Evolutionary conservation across 2,888 invertebrate genomes (phyloP), one percentile per base, ranked within the genome.

Genomic region (Acanthosepion pharaonis): DNA sequence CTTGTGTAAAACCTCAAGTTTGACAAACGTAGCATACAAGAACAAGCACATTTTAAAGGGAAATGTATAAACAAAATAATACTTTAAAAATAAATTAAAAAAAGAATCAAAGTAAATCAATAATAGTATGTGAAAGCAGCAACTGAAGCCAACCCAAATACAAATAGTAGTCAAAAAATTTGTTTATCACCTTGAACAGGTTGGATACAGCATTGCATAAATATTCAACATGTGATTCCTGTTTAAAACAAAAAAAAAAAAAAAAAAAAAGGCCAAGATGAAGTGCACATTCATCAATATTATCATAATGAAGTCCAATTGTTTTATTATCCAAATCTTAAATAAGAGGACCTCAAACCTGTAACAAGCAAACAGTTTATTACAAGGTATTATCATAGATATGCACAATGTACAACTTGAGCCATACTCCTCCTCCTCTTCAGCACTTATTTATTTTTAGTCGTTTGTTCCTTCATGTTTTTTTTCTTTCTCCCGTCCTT

Each of bases 61-160:
- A 78, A 78, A 78, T 15, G n/a, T 15, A 78, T 15, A 15, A 78
- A 78, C n/a, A n/a, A 33, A 78, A 33, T n/a, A 78, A 78, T 15
- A 78, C 23, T n/a, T 23, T 5, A 78, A 78, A 78, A 78, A 78
- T 78, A 15, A n/a, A n/a, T 78, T 78, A 78, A n/a, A n/a, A n/a
- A 78, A 33, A 15, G 0, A 78, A 11, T 78, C 9, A n/a, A n/a
- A 78, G 20, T 5, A 78, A n/a, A 78, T 78, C 78, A 78, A 78
- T 3, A 78, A 78, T 78, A 78, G 9, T 78, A 28, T 78, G n/a
- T 78, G 78, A 15, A 78, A 78, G 28, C 78, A n/a, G 78, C 78
- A 78, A 78, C 78, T 78, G 78, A 78, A 78, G 78, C 78, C 78
- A 78, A 78, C n/a, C 78, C n/a, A 78, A 78, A 78, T 78, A 78